These are phyloP conservation scores for Matsumurasca onukii DNA, from an alignment of 1,140 invertebrate genomes.

Conservation along the genomic window DNA sequence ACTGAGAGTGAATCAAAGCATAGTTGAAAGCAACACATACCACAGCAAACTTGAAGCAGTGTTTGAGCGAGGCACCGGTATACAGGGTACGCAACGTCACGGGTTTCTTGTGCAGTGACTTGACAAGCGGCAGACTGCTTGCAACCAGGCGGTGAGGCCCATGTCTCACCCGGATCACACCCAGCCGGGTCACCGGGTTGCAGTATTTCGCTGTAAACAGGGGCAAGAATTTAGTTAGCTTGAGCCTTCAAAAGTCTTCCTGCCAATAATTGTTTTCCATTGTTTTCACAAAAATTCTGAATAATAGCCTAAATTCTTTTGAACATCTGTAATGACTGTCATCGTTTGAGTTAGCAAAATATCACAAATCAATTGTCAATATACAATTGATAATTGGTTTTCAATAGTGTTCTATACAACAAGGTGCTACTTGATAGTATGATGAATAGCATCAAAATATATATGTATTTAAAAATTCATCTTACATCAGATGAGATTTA, in stretches of 20 bases:
- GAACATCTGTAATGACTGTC: slow-evolving; percentile 8
- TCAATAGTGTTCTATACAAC: too few relatives aligned
- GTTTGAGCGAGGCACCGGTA: slow-evolving; percentile 72
- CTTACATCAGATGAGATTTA: too few relatives aligned
- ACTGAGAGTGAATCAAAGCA: background rate
- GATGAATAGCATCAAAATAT: too few relatives aligned
- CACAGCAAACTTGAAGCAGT: slow-evolving; percentile 70
- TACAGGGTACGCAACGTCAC: slow-evolving; percentile 65
- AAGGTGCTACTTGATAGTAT: too few relatives aligned
- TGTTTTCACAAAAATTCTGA: background rate
- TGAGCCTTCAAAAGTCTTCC: background rate
- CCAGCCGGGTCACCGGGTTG: slow-evolving; percentile 70
- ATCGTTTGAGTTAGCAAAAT: too few relatives aligned
- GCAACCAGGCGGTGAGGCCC: slow-evolving; percentile 70
- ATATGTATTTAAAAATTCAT: too few relatives aligned
- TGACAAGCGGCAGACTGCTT: slow-evolving; percentile 65
- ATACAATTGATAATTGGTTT: too few relatives aligned
- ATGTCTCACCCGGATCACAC: slow-evolving; percentile 66
- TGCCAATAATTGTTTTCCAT: background rate
- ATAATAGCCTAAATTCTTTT: slow-evolving; percentile 14
- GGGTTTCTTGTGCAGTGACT: slow-evolving; percentile 58
- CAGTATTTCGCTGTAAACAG: slow-evolving; percentile 67
- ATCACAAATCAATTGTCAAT: too few relatives aligned
- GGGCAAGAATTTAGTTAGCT: slow-evolving; percentile 22
- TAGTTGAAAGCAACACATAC: slow-evolving; percentile 42